Evolutionary conservation across 2,888 invertebrate species (phyloP), one percentile per base, ranked within the genome.

Genomic region (Cantharis rustica): DNA sequence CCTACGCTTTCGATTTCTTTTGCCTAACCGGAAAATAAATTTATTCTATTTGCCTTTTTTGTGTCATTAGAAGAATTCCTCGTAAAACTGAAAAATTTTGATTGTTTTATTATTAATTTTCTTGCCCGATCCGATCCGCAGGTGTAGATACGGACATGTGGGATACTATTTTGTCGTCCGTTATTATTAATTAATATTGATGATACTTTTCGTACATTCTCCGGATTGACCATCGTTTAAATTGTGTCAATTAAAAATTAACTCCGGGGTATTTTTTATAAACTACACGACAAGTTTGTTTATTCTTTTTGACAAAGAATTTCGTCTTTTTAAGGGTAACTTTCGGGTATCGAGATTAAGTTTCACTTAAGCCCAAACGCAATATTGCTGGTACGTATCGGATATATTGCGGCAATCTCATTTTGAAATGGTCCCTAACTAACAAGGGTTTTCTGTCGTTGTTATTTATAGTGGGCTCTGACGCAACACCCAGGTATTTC

Each of bases 401-500:
- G 78, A 81, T 81, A 82, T 82, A 80, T 80, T 75, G 83, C 83
- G 84, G 86, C 83, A 86, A 86, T 87, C 86, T 85, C 84, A 85
- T 87, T 86, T 85, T 87, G 86, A 84, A 81, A 85, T 83, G 82
- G 83, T 81, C 81, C 81, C 81, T 82, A 83, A 83, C 85, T 87
- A 87, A 88, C 87, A 88, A 87, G 87, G 88, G 87, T 87, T 66
- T 86, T 85, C 86, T 87, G 87, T 87, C 88, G 85, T 83, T 79
- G 87, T 88, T 86, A 88, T 88, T 88, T 88, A 88, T 88, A 84
- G 85, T 84, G 83, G 86, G 83, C 84, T 84, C 84, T 87, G 87
- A 87, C 84, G 87, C 87, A 88, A 88, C 87, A 86, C 87, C 87
- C 88, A 88, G 88, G 88, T 88, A 88, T 87, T 87, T 83, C 84